Base-by-base conservation (phyloP, 2,113 vertebrate genomes). In the Halcyon malimbica region DNA sequence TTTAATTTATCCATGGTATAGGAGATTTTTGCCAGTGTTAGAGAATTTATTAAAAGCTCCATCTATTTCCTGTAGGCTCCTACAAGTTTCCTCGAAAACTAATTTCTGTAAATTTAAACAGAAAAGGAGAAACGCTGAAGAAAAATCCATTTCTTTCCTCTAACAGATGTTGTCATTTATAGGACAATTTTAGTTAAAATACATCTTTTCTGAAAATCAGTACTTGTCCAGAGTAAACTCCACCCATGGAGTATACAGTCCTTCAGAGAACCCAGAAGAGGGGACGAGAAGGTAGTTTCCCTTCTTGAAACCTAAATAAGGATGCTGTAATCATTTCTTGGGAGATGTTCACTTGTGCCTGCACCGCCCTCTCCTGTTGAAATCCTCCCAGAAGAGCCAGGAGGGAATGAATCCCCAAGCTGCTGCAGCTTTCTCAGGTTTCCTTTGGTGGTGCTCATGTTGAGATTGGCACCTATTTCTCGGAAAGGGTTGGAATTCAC, bases 321-420 rank as follows among this genome's bases (percentile, higher is more conserved):
- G 77, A 57, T 41, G 26, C 65, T 70, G 53, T 69, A 63, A 54
- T 92, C 29, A 41, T 37, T 93, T 77, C 11, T 8, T 83, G 42
- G 84, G 77, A 87, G 75, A 67, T 2, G 3, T 75, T 95, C 54
- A 11, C 13, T 94, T 93, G 48, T 70, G 70, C 46, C 56, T 86
- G 79, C 59, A 93, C 37, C 12, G 18, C 79, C 85, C 75, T 94
- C 82, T 96, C 82, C 78, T 92, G 85, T 92, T 83, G 71, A 76
- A 91, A 86, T 69, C 25, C 37, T 88, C 59, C 54, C 39, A 21
- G 59, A 41, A 69, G 50, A 60, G 21, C 41, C 84, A n/a, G 33
- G 23, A 93, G n/a, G 33, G 56, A 88, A 28, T 83, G 79, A 92
- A 60, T 46, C 54, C 13, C 16, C 39, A 10, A 74, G 24, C 59